These are phyloP conservation scores for Acanthosepion pharaonis DNA, from an alignment of 2,888 invertebrate genomes.

Conservation along the genomic window DNA sequence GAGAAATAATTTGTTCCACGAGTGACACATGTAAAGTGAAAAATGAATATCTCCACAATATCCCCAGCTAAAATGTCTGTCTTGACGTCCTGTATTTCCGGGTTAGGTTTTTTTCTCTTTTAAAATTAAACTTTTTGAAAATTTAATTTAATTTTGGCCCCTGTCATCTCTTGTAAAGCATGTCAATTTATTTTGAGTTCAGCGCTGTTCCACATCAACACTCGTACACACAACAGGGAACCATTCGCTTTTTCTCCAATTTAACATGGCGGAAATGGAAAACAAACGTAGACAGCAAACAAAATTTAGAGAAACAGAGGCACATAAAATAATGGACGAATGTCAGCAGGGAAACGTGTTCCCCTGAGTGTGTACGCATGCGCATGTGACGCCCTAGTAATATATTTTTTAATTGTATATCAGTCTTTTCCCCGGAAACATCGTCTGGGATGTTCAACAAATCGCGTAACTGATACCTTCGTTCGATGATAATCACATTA, in stretches of 20 bases:
- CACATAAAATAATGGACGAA: constrained; percentile 2
- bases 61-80: not conserved
- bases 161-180: not conserved
- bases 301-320: not conserved
- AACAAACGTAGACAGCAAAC: constrained; percentile 33
- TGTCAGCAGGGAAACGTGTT: not conserved
- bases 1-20: not conserved
- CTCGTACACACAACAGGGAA: not conserved
- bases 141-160: constrained; percentile 8
- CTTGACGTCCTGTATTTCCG: not conserved
- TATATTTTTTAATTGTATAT: not conserved
- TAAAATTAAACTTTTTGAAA: not conserved
- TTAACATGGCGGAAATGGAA: not conserved
- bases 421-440: constrained; percentile 4
- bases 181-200: not conserved
- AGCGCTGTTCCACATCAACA: not conserved
- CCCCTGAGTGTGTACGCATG: not conserved
- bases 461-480: constrained; percentile 1
- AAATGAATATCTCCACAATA: not conserved
- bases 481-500: not conserved
- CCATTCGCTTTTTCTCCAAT: not conserved
- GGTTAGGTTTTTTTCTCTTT: not conserved
- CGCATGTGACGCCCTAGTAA: not conserved
- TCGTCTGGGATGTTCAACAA: not conserved
- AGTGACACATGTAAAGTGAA: not conserved